Conservation (phyloP, 2,797 vertebrate species). For the Karalla daura region DNA sequence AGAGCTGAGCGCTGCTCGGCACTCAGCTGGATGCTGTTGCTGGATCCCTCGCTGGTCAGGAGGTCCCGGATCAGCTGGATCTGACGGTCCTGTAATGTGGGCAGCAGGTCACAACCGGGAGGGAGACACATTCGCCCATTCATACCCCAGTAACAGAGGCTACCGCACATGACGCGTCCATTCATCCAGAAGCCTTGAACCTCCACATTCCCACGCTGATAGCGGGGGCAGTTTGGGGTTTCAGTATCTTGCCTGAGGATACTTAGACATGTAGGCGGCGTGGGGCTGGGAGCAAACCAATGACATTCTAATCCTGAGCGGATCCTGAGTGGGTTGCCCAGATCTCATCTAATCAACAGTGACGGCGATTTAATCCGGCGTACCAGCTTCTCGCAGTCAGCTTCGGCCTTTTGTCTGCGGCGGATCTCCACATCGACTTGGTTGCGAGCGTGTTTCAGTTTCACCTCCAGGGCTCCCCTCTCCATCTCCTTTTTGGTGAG, state of each 20-base stretch:
- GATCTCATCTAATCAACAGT: too few relatives aligned
- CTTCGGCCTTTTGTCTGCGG: slow-evolving; percentile 93
- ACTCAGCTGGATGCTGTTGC: slow-evolving; percentile 94
- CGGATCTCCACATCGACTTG: slow-evolving; percentile 98
- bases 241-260: too few relatives aligned
- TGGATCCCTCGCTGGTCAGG: slow-evolving; percentile 91
- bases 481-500: slow-evolving; percentile 93
- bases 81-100: slow-evolving; percentile 88
- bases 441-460: slow-evolving; percentile 97
- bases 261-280: too few relatives aligned
- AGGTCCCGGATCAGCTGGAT: slow-evolving; percentile 96
- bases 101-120: not conserved
- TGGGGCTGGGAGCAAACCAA: too few relatives aligned
- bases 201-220: too few relatives aligned
- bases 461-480: slow-evolving; percentile 91
- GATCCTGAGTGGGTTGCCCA: too few relatives aligned
- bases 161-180: too few relatives aligned
- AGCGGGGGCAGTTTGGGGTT: too few relatives aligned
- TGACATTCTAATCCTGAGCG: too few relatives aligned
- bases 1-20: slow-evolving; percentile 96
- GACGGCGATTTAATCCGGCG: slow-evolving; percentile 34
- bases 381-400: slow-evolving; percentile 94
- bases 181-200: too few relatives aligned
- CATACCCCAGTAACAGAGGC: too few relatives aligned
- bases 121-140: not conserved